These are phyloP conservation scores for Phortica magna DNA, from an alignment of 2,888 invertebrate species.

Conservation along the genomic window DNA sequence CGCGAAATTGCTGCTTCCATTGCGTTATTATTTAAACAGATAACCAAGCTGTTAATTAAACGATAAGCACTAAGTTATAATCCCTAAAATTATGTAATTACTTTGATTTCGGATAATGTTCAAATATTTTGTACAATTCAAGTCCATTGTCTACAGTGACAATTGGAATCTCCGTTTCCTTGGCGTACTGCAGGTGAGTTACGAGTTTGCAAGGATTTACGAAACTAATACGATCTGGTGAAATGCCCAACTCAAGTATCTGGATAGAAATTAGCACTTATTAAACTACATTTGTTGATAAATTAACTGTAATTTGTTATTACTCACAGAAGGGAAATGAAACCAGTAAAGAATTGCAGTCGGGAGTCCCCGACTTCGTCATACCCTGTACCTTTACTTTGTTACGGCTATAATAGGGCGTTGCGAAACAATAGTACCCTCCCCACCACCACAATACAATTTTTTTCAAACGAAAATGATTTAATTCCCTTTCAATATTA, in stretches of 20 bases:
- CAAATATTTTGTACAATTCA: conserved; percentile 93
- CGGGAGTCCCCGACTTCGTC: too few species aligned
- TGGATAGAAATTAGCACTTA: conserved; percentile 33
- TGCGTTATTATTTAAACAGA: conserved; percentile 94
- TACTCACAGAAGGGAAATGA: too few species aligned
- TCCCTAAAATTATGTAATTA: conserved; percentile 43
- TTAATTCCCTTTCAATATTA: too few species aligned
- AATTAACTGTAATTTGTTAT: too few species aligned
- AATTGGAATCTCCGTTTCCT: conserved; percentile 84
- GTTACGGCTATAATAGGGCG: too few species aligned
- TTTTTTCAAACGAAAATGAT: too few species aligned
- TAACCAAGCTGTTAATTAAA: conserved; percentile 83
- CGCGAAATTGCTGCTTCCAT: conserved; percentile 90
- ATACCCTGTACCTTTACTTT: too few species aligned
- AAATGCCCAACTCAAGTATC: conserved; percentile 77
- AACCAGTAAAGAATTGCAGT: too few species aligned
- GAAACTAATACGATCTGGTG: conserved; percentile 87
- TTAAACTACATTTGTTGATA: too few species aligned
- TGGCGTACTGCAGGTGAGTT: conserved; percentile 92
- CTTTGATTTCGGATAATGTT: conserved; percentile 88
- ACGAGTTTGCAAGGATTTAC: conserved; percentile 97
- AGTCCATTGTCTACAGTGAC: conserved; percentile 97
- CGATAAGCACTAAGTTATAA: background rate
- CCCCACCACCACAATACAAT: too few species aligned
- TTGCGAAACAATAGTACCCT: too few species aligned